These are phyloP conservation scores for Sipha flava DNA, from an alignment of 1,140 invertebrate species.

Conservation along the genomic window DNA sequence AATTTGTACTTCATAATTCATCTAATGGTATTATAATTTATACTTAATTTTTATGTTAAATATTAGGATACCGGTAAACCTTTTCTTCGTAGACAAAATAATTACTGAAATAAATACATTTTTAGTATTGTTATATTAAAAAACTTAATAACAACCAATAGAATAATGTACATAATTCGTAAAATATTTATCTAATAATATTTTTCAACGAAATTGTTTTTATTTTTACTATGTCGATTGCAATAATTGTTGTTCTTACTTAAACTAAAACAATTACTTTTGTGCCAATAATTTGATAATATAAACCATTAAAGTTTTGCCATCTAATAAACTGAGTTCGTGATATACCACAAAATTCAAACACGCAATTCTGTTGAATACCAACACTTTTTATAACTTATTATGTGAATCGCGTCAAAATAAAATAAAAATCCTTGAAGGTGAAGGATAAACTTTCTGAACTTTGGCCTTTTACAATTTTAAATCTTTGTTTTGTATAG, in stretches of 20 bases:
- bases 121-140: too few species aligned
- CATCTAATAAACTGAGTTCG: neutral
- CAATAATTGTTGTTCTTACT: neutral
- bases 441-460: slow-evolving; percentile 24
- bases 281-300: neutral
- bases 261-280: slow-evolving; percentile 18
- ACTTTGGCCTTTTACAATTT: neutral
- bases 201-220: too few species aligned
- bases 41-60: too few species aligned
- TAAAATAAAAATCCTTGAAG: neutral
- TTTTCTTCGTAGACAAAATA: too few species aligned
- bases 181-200: too few species aligned
- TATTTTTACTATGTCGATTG: neutral
- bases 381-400: neutral
- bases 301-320: slow-evolving; percentile 8
- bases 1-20: too few species aligned
- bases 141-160: too few species aligned
- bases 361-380: slow-evolving; percentile 1
- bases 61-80: too few species aligned
- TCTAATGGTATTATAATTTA: too few species aligned
- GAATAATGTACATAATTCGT: too few species aligned
- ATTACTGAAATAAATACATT: too few species aligned
- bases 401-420: neutral
- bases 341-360: slow-evolving; percentile 1
- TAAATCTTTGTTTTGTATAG: neutral